Base-by-base conservation (phyloP, 2,888 invertebrate species). In the Polymixis lichenea region DNA sequence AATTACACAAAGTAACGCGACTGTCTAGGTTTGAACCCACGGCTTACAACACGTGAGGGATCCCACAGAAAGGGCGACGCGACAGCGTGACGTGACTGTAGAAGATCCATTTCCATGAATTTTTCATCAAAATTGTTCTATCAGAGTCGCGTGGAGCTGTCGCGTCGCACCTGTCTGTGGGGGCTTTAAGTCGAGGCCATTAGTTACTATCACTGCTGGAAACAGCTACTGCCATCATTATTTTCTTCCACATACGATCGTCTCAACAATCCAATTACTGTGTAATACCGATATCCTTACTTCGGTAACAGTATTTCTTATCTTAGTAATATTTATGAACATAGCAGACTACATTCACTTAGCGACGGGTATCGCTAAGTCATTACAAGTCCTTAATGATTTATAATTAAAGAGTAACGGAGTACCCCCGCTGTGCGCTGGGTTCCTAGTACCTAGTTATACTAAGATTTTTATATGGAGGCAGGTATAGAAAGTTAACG, bases 381-480 rank as follows among this genome's bases (percentile, higher is more conserved):
- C 77, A 71, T 75, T 85, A 75, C 61, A 22, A 46, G 32, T n/a
- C 38, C 82, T 62, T 82, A 83, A 86, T 86, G 82, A 86, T 86
- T 86, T 77, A 69, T 83, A 83, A 85, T 83, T 83, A 83, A 78
- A 70, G 61, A 61, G n/a, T 78, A 82, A 85, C 83, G 82, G 77
- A 32, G 55, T 19, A 46, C 65, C 46, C 62, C 58, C 49, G 61
- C 28, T 15, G 67, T 28, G 51, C 66, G 49, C 73, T 80, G 84
- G 3, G 46, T 75, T 84, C 82, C 60, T 68, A 4, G 80, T 84
- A 74, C 5, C 46, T 28, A n/a, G 56, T 51, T 72, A 25, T 43
- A 22, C 49, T 28, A 28, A 43, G 55, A 66, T 49, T 56, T 71
- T 56, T 76, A 43, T 75, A n/a, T 32, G 19, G 17, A 46, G 43